Conservation (phyloP, 2,797 vertebrate genomes). For the Podarcis lilfordi region DNA sequence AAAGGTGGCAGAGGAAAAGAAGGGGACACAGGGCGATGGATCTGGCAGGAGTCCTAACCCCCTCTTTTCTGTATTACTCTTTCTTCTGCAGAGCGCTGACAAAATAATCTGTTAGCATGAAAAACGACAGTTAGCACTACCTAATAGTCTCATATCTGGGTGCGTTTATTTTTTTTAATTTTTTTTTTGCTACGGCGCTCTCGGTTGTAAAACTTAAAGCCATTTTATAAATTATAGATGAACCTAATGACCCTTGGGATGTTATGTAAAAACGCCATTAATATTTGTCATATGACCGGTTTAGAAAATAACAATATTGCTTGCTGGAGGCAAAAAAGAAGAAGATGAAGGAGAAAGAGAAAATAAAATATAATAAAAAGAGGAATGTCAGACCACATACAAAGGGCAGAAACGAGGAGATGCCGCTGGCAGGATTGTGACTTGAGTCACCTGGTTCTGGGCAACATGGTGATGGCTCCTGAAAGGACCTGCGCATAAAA, state of each 20-base stretch:
- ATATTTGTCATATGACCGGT: not conserved
- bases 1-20: not conserved
- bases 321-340: constrained; percentile 11
- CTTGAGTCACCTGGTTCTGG: not conserved
- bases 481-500: not conserved
- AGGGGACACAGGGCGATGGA: constrained; percentile 36
- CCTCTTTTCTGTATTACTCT: constrained; percentile 31
- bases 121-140: constrained; percentile 57
- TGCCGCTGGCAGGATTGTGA: not conserved
- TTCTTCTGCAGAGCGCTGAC: constrained; percentile 43
- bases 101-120: constrained; percentile 68
- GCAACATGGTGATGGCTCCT: not conserved
- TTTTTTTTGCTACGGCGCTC: constrained; percentile 44
- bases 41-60: constrained; percentile 23
- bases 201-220: constrained; percentile 48
- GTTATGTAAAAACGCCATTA: constrained; percentile 38
- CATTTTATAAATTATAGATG: constrained; percentile 42
- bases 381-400: not conserved
- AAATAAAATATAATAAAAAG: too few relatives aligned
- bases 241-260: constrained; percentile 42
- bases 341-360: too few relatives aligned
- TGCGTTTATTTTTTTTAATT: constrained; percentile 22
- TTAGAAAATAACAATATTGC: not conserved
- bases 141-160: constrained; percentile 53
- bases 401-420: not conserved